Evolutionary conservation across 2,888 invertebrate genomes (phyloP).

Genomic region (Hermaeophaga mercurialis): DNA sequence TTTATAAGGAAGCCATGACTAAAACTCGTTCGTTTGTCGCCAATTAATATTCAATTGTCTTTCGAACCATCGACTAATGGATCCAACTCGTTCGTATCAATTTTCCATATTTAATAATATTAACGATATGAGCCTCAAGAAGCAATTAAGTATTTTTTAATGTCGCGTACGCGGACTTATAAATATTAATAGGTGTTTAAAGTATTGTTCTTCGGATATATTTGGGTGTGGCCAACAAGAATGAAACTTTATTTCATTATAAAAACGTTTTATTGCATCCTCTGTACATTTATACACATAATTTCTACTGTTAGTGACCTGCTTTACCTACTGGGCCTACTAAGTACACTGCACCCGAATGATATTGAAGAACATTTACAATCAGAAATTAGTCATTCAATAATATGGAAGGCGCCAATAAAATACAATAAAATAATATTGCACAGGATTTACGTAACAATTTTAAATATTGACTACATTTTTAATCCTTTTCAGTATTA

Average conservation of each 20-base stretch:
- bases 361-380: too few relatives aligned
- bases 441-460: too few relatives aligned
- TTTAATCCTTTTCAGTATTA: too few relatives aligned
- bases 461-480: too few relatives aligned
- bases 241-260: conserved; percentile 40
- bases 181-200: conserved; percentile 36
- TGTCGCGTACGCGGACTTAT: conserved; percentile 31
- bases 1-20: conserved; percentile 1
- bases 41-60: conserved; percentile 30
- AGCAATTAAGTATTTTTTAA: conserved; percentile 36
- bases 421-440: too few relatives aligned
- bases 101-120: conserved; percentile 36
- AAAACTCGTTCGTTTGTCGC: background rate
- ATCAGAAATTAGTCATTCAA: too few relatives aligned
- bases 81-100: conserved; percentile 29
- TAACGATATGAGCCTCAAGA: conserved; percentile 29
- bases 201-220: conserved; percentile 38
- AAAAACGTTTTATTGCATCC: conserved; percentile 40
- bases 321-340: conserved; percentile 27
- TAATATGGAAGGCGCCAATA: too few relatives aligned
- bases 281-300: conserved; percentile 33
- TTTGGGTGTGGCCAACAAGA: conserved; percentile 36
- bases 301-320: conserved; percentile 35
- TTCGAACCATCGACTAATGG: conserved; percentile 4
- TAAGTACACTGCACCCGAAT: conserved; percentile 13